Percentiles rank a stretch among this genome's conserved stretches.
phyloP scores from a whole-genome alignment of 1,140 invertebrate genomes.

The Penaeus indicus region DNA sequence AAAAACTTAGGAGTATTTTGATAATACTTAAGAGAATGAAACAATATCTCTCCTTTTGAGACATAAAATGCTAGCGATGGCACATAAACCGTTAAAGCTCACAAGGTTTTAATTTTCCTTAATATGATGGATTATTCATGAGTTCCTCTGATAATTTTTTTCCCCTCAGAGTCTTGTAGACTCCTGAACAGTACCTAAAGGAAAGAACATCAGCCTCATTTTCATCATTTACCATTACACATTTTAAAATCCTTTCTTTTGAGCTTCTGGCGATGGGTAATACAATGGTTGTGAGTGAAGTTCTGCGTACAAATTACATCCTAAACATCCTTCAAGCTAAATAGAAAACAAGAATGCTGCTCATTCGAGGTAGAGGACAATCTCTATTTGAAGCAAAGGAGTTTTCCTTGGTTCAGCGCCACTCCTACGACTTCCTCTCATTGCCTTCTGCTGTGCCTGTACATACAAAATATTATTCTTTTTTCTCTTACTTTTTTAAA shows the following conservation, averaged over 20 bases:
- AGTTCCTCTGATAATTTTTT: conserved; percentile 20
- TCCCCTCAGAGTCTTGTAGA: neutral
- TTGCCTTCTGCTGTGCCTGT: neutral
- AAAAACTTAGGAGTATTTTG: neutral
- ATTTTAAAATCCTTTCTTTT: too few relatives aligned
- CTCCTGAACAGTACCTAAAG: too few relatives aligned
- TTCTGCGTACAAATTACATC: conserved; percentile 11
- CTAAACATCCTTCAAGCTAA: conserved; percentile 37
- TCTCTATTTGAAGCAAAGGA: conserved; percentile 36
- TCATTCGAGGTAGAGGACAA: conserved; percentile 48
- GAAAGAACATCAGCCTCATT: too few relatives aligned
- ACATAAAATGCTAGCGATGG: conserved; percentile 22
- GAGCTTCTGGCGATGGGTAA: too few relatives aligned
- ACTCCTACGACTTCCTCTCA: neutral
- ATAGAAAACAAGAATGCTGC: conserved; percentile 38
- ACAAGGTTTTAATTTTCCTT: neutral
- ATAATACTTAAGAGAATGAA: conserved; percentile 11
- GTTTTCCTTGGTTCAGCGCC: conserved; percentile 31
- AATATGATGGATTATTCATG: neutral
- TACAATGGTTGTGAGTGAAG: neutral
- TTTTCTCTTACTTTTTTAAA: neutral
- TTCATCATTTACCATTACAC: too few relatives aligned
- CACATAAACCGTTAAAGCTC: conserved; percentile 30
- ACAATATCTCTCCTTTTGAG: conserved; percentile 15
- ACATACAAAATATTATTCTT: conserved; percentile 27